A percentile compares a stretch with the other conserved stretches of the same genome.
phyloP scores from a whole-genome alignment of 2,113 vertebrate species.

The Sardina pilchardus region DNA sequence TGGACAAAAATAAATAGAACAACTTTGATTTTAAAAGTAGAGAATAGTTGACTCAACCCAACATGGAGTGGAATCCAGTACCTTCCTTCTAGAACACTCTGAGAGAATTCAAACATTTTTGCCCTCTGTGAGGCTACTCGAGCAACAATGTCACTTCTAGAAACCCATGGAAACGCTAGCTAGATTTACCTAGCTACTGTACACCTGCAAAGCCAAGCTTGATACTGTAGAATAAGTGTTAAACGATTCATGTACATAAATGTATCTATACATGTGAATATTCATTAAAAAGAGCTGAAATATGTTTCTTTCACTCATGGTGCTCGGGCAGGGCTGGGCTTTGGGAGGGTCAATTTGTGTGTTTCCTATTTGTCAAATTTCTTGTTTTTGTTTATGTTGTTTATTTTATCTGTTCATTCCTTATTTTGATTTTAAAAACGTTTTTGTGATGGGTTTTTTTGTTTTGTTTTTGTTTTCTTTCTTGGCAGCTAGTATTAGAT shows the following conservation, averaged over 20 bases:
- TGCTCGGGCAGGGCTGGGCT: slow-evolving; percentile 20
- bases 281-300: slow-evolving; percentile 68
- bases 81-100: slow-evolving; percentile 52
- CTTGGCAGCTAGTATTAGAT: not conserved
- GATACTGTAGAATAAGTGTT: slow-evolving; percentile 43
- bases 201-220: slow-evolving; percentile 55
- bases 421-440: not conserved
- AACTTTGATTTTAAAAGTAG: slow-evolving; percentile 43
- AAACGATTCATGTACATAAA: slow-evolving; percentile 59
- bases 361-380: not conserved
- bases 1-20: slow-evolving; percentile 23
- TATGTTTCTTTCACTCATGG: slow-evolving; percentile 40
- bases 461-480: not conserved
- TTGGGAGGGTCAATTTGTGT: not conserved
- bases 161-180: slow-evolving; percentile 56
- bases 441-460: not conserved
- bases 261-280: slow-evolving; percentile 70
- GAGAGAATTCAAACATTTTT: slow-evolving; percentile 52
- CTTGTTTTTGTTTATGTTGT: not conserved
- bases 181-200: slow-evolving; percentile 70
- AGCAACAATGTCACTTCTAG: slow-evolving; percentile 63
- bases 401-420: not conserved
- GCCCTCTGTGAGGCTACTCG: slow-evolving; percentile 71
- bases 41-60: slow-evolving; percentile 27
- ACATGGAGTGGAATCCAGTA: slow-evolving; percentile 39